A percentile compares a stretch with the other conserved stretches of the same genome.
phyloP scores from a whole-genome alignment of 2,797 vertebrate species.

The Ceryle rudis region DNA sequence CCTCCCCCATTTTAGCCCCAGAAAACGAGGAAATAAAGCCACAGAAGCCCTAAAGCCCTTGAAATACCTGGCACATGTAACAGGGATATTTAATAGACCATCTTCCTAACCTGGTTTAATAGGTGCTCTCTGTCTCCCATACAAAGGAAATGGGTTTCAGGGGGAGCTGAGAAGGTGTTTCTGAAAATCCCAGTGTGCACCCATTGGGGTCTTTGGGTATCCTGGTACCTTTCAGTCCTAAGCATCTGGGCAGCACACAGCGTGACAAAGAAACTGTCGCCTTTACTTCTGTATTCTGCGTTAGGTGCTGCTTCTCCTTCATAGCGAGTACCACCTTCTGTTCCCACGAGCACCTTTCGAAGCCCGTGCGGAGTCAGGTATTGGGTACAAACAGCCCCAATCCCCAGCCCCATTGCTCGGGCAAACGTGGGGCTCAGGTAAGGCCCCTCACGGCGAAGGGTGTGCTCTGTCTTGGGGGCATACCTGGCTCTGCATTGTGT shows the following conservation, averaged over 20 bases:
- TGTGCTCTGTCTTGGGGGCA: not conserved
- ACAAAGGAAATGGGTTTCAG: not conserved
- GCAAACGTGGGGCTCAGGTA: not conserved
- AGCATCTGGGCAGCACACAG: not conserved
- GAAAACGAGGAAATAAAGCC: not conserved
- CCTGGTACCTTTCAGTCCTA: not conserved
- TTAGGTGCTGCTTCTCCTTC: not conserved
- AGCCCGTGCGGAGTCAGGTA: not conserved
- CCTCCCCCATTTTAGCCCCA: not conserved
- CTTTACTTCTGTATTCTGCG: not conserved
- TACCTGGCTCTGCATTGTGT: conserved; percentile 39
- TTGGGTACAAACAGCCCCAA: not conserved
- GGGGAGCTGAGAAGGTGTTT: not conserved
- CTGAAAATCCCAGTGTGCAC: not conserved
- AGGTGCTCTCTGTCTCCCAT: not conserved
- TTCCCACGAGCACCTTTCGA: not conserved
- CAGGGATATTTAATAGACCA: accelerated
- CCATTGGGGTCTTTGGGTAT: not conserved
- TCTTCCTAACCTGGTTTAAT: not conserved
- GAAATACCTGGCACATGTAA: not conserved
- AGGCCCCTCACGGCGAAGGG: accelerated
- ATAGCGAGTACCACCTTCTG: not conserved
- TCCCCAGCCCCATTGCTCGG: not conserved
- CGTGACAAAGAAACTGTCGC: not conserved
- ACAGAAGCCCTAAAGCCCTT: not conserved